Base-by-base conservation (phyloP, 1,140 invertebrate species). In the Neomicropteryx cornuta region DNA sequence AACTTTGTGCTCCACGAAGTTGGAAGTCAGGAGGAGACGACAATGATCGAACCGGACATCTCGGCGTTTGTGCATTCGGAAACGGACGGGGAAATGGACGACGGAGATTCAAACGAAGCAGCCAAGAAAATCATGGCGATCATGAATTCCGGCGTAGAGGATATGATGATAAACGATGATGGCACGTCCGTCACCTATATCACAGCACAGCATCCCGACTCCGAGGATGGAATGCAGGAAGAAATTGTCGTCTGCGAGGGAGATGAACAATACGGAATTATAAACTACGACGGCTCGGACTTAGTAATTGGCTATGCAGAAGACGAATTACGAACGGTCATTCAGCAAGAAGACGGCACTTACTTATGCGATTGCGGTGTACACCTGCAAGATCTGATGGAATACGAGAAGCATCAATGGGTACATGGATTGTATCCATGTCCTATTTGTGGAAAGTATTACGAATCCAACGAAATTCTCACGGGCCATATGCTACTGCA, bases 401-500 rank as follows among this genome's bases (percentile, higher is more conserved):
- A 56, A 8, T 67, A 62, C 50, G 56, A 65, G 38, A 58, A 59
- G 29, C 66, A 68, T 49, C 58, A 60, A 41, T 43, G 46, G 18
- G 57, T 57, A 24, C 64, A 67, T 39, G 60, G 59, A 4, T 66
- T 65, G 33, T 49, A 57, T 44, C 50, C 65, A 1, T 72, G 70
- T 41, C 58, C 55, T 32, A 48, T 63, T 4, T 73, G 71, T 48
- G 66, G 64, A 0, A 71, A 71, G 50, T 63, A 61, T 0, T 72
- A 72, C 48, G 73, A 77, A 43, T 77, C 81, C 34, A 60, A 75
- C 41, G 73, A 79, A 46, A 77, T 75, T 2, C 69, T 82, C 8
- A 74, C 74, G 0, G 76, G 81, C 0, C 77, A 84, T 45, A 72
- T 76, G 46, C 73, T 77, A 63, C 42, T 76, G 56, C 51, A 74